Percentiles rank a stretch among this genome's conserved stretches.
Conservation (phyloP, 2,888 invertebrate species). For the Diarsia brunnea region DNA sequence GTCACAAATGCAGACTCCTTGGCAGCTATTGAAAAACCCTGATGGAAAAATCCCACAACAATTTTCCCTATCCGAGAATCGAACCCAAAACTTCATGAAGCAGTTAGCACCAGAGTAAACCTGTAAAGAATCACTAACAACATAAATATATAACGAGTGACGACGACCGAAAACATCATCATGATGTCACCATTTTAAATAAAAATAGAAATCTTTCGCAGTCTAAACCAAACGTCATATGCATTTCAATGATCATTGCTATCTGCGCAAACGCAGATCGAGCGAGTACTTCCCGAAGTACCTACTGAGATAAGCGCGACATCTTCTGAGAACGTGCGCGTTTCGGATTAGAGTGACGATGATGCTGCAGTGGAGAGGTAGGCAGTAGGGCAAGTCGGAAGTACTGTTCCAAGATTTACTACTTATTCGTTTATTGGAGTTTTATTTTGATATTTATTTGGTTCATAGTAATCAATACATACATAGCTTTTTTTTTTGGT, state of each 20-base stretch:
- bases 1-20: too few relatives aligned
- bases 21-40: too few relatives aligned
- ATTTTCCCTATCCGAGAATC: too few relatives aligned
- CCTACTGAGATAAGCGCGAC: conserved; percentile 32
- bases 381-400: conserved; percentile 8
- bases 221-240: not conserved
- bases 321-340: conserved; percentile 30
- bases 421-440: not conserved
- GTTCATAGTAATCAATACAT: not conserved
- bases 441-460: not conserved
- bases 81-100: too few relatives aligned
- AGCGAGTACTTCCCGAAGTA: conserved; percentile 36
- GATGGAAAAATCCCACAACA: too few relatives aligned
- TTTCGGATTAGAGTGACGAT: conserved; percentile 18
- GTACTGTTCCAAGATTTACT: not conserved
- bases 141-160: too few relatives aligned
- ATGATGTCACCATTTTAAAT: not conserved
- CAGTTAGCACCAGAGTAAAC: too few relatives aligned
- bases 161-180: too few relatives aligned
- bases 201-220: conserved; percentile 1
- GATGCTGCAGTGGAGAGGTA: not conserved
- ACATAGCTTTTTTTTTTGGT: too few relatives aligned
- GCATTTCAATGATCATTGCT: not conserved
- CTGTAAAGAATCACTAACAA: not conserved
- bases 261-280: conserved; percentile 27